phyloP scores from a whole-genome alignment of 2,113 vertebrate species.

The Periophthalmodon schlosseri region DNA sequence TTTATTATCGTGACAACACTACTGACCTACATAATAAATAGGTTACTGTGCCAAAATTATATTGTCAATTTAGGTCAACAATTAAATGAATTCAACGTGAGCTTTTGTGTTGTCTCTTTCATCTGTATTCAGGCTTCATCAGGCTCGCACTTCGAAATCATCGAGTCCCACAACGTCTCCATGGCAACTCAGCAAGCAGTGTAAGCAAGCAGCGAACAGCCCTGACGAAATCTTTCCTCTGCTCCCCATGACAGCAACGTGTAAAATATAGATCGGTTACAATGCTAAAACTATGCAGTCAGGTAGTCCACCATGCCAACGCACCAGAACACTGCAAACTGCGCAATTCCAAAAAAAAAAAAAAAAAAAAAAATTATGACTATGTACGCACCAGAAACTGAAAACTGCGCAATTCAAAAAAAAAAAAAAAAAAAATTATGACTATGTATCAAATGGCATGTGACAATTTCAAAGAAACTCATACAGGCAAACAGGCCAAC shows the following conservation, averaged over 20 bases:
- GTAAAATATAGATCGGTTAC: not conserved
- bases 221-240: conserved; percentile 22
- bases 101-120: conserved; percentile 47
- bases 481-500: not conserved
- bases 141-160: conserved; percentile 41
- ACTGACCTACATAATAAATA: no score
- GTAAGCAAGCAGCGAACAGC: conserved; percentile 38
- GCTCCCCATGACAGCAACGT: not conserved
- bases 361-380: no score
- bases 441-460: not conserved
- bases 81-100: conserved; percentile 40
- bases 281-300: not conserved
- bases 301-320: not conserved
- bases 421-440: not conserved
- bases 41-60: no score
- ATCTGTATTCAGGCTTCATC: conserved; percentile 67
- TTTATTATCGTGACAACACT: no score
- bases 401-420: not conserved
- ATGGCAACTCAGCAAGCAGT: conserved; percentile 75
- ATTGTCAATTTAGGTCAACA: not conserved
- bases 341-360: not conserved
- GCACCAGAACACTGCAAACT: not conserved
- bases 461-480: not conserved
- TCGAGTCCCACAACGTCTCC: conserved; percentile 64
- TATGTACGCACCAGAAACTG: not conserved